Percentiles rank a stretch among this genome's conserved stretches.
Evolutionary conservation across 2,888 invertebrate species (phyloP).

Genomic region (Coleophora deauratella): DNA sequence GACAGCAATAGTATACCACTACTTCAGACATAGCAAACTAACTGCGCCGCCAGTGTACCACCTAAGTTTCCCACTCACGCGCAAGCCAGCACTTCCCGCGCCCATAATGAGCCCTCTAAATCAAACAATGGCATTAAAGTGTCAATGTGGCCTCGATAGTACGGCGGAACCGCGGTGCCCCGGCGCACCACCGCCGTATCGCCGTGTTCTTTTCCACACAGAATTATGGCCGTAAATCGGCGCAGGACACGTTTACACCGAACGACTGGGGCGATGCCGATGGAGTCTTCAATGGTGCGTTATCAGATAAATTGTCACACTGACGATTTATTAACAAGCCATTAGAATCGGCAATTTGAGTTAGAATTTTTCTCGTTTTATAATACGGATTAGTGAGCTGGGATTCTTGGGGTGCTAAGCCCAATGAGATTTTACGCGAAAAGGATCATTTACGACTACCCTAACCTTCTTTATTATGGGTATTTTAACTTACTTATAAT

Average conservation of each 20-base stretch:
- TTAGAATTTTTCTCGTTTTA: no score
- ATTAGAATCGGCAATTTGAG: no score
- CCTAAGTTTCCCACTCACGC: slow-evolving; percentile 14
- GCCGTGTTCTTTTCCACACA: slow-evolving; percentile 65
- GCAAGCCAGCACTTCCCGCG: slow-evolving; percentile 57
- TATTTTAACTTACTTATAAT: no score
- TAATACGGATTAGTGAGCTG: no score
- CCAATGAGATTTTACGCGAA: no score
- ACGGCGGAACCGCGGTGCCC: slow-evolving; percentile 18
- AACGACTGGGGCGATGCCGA: slow-evolving; percentile 25
- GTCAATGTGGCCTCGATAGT: slow-evolving; percentile 69
- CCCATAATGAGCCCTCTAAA: slow-evolving; percentile 68
- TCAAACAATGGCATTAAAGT: slow-evolving; percentile 74
- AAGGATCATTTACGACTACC: no score
- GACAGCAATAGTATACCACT: no score
- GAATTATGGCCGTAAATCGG: slow-evolving; percentile 67
- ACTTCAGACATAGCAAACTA: no score
- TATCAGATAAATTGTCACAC: slow-evolving; percentile 13
- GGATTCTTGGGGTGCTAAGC: no score
- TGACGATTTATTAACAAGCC: slow-evolving; percentile 7
- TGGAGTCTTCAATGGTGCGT: slow-evolving; percentile 16
- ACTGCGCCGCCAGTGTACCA: slow-evolving; percentile 1
- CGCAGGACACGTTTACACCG: slow-evolving; percentile 39
- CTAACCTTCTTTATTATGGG: no score
- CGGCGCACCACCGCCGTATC: slow-evolving; percentile 19